Base-by-base conservation (phyloP, 2,113 vertebrate genomes). In the Myocastor coypus region DNA sequence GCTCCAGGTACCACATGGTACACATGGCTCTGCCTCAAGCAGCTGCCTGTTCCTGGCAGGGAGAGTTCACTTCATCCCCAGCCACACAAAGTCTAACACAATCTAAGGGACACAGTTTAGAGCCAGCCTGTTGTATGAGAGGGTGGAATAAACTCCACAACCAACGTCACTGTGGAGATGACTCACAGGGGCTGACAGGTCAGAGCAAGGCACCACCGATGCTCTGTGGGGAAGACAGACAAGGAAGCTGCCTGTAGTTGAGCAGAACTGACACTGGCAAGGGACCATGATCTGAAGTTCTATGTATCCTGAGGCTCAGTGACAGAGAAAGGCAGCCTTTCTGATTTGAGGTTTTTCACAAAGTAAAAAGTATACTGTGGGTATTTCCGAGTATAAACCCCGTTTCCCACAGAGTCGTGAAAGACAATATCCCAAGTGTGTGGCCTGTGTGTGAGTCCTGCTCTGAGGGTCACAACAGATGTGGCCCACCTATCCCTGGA, bases 171-270 rank as follows among this genome's bases (percentile, higher is more conserved):
- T 26, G 22, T 34, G 28, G 71, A 61, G 17, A 34, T 17, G 11
- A 13, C 2, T 1, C 34, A 7, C 19, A 0, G 26, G 9, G 42
- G 7, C 57, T n/a, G 5, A 16, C 8, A 8, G 17, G 59, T 52
- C 32, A 71, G 6, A 32, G n/a, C 17, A 52, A 40, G 10, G 0
- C 11, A 14, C 22, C 55, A 13, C 0, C 10, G 12, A 52, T 7
- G 2, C 17, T 52, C 26, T 42, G 64, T 2, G 2, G 7, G 34
- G 6, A 32, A 2, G 40, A 20, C 0, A 0, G 12, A 50, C 20
- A 12, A 11, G 66, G 17, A 20, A 37, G 1, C 2, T 26, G 42
- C 32, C 55, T 30, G 8, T n/a, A 46, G 37, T 37, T 61, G 22
- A 42, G 61, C 83, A 19, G 2, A 86, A 61, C 50, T 1, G 22